Base-by-base conservation (phyloP, 2,797 vertebrate genomes). In the Oryzias sinensis region DNA sequence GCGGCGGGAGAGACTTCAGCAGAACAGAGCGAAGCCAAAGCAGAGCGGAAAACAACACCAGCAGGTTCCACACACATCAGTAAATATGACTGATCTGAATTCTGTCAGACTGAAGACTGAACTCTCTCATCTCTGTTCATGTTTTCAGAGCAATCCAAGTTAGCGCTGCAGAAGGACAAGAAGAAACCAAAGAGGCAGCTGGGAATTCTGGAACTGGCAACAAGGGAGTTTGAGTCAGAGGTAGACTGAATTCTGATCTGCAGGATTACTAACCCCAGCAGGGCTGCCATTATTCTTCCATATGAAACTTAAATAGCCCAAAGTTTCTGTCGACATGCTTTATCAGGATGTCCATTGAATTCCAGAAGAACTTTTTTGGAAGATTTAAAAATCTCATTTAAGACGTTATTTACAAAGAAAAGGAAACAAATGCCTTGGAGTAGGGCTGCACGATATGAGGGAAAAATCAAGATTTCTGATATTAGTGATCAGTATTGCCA, bases 161-260 rank as follows among this genome's bases (percentile, higher is more conserved):
- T 63, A 14, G 25, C 8, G 40, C 43, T 45, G 6, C 65, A 72
- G 61, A 48, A 68, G 24, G 44, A 17, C 18, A 81, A 79, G 67
- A 73, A 51, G 17, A 68, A 63, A 25, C 50, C 59, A 25, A 87
- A 83, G 63, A 80, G 65, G 5, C 76, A 72, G 47, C 37, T 89
- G 48, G 85, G 90, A 25, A 88, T 92, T 71, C 82, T 93, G 4
- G 84, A 85, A 72, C 66, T 76, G 63, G 91, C 90, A 24, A 70
- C 82, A 0, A 88, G 73, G 27, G 92, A 93, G 68, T 92, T 93
- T 81, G 83, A 81, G 0, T 87, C 77, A 65, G 80, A 76, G 81
- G 91, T 93, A 78, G 61, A 33, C 14, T 29, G 29, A 14, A 37
- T 37, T 20, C 4, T 20, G 9, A 18, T 25, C 43, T 5, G n/a